Evolutionary conservation across 2,113 vertebrate species (phyloP), one percentile per base, ranked within the genome.

Genomic region (Balaeniceps rex): DNA sequence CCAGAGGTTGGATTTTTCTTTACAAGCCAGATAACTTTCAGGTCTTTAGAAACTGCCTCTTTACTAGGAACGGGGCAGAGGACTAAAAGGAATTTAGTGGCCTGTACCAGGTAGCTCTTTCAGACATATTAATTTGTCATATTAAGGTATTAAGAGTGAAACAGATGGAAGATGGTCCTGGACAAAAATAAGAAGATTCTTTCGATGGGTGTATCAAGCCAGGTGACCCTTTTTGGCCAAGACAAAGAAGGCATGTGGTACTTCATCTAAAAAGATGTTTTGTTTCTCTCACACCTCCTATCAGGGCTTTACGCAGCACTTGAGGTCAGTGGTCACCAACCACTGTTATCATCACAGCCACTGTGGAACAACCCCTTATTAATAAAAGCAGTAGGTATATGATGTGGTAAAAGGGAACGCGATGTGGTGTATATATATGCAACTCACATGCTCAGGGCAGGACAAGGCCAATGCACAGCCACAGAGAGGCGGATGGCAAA

Each of bases 1-100:
- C 12, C 40, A 92, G 69, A 87, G 31, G 88, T 44, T 87, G 80
- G 57, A 84, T 91, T 95, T 94, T 94, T 93, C 71, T 96, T 81
- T 88, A 70, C 51, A 90, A 86, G 51, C 4, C 64, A 88, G 85
- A 88, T 83, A 92, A 94, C 88, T 96, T 94, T 33, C 29, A 92
- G 83, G 44, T 22, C 72, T 83, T 90, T 76, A 84, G 79, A 92
- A 90, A 70, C 64, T 71, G 55, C 5, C 8, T 81, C 38, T 88
- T 81, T 75, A 46, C 33, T 78, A 71, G 51, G 87, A 94, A 75
- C 0, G 18, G 44, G 90, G 34, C 16, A 87, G 46, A 87, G 52
- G 65, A 80, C 26, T 31, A 74, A 51, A 85, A 83, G 49, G 17
- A 92, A 88, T 92, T 79, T 52, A 77, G 63, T 38, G 52, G 34